Evolutionary conservation across 2,888 invertebrate genomes (phyloP), one percentile per base, ranked within the genome.

Genomic region (Periphyllus acericola): DNA sequence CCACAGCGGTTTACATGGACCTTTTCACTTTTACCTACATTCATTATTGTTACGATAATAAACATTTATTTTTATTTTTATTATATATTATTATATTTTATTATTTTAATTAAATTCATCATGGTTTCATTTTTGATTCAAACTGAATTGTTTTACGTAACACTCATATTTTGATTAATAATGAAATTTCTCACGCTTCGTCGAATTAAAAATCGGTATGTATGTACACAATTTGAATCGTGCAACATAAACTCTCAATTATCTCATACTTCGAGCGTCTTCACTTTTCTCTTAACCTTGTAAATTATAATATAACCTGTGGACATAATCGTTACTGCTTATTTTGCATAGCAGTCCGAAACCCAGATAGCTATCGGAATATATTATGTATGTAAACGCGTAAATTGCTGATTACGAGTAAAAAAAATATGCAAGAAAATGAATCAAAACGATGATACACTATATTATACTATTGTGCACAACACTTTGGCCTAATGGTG

Each of bases 211-310:
- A 60, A 60, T 19, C 60, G 21, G 60, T 21, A 60, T 60, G 60
- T 60, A 25, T 60, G 21, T 60, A 25, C 60, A 25, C 1, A 25
- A 46, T 40, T 76, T 46, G 46, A 46, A 76, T 76, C 76, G 76
- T 76, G 76, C 76, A 76, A 76, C 46, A 76, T n/a, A n/a, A 76
- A 76, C 40, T 76, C 46, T 76, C 75, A 76, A 46, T 19, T 29
- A n/a, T 76, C n/a, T 46, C n/a, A 46, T 29, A 76, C 40, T 46
- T 76, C 29, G 40, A 8, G 29, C 25, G 21, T 60, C 60, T 60
- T 60, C 60, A 21, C 60, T 60, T 21, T 60, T 21, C 60, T 21
- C 5, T 60, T 60, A 60, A 60, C 60, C 60, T 60, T 25, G 9
- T 46, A 60, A n/a, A n/a, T n/a, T n/a, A 60, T 60, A 60, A 46